Base-by-base conservation (phyloP, 2,888 invertebrate genomes). In the Epinotia nisella region DNA sequence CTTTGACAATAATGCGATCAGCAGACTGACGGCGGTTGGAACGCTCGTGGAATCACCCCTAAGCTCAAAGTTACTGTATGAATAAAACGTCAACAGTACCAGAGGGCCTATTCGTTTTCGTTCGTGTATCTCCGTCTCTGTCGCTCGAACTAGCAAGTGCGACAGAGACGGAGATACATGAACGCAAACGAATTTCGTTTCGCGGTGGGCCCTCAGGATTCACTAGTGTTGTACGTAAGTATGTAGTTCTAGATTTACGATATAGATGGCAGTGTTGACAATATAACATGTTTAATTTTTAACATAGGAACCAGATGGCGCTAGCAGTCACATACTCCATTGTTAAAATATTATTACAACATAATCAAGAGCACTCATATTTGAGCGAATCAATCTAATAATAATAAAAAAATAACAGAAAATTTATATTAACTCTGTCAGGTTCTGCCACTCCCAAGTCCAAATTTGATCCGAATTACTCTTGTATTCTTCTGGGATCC, bases 401-500 rank as follows among this genome's bases (percentile, higher is more conserved):
- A 29, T 29, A 3, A 11, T 19, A n/a, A 17, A 17, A n/a, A 11
- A 13, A 55, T 9, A 35, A 35, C 7, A 35, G 9, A 9, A 35
- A 4, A 17, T 35, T 10, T 3, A n/a, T 35, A 58, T 59, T 3
- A 11, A 45, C 5, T 19, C 13, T 45, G 15, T 21, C 13, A 1
- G 19, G 9, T 60, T n/a, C 7, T 9, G 39, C 0, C 15, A 21
- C 41, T 17, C n/a, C 15, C 17, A 39, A 61, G 41, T 21, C 7
- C 5, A 15, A 41, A 21, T 41, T 41, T 11, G 21, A 15, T n/a
- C 7, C 5, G 21, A 41, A 21, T 21, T 41, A 19, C 64, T 35
- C 49, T 19, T 64, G 39, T 35, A n/a, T 17, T 9, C 29, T 65
- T 4, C 58, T 71, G 13, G 24, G 59, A 58, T 65, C 65, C 59